Evolutionary conservation across 2,113 vertebrate genomes (phyloP), one percentile per base, ranked within the genome.

Genomic region (Megaceryle maxima): DNA sequence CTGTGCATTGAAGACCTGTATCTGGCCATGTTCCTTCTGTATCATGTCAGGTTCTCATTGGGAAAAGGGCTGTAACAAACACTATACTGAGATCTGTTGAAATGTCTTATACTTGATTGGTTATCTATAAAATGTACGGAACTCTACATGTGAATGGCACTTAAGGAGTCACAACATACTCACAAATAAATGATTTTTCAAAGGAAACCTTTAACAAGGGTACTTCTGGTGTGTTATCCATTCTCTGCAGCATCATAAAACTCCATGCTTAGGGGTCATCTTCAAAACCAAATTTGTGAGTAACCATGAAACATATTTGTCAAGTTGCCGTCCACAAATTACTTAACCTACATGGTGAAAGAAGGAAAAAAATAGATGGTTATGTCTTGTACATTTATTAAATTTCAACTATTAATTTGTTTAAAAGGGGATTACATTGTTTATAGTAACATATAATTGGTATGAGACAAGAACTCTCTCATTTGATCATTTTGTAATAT

Each of bases 281-380:
- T 90, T 96, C 68, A 73, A 73, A 83, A 92, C n/a, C 10, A 19
- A 82, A 72, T 95, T 62, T 95, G 81, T 94, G 79, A 95, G 76
- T 78, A 93, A 84, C 81, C 72, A 73, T 67, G 90, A 85, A 95
- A 80, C 26, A 35, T 57, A 46, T 93, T 96, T 89, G 83, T 94
- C 72, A 77, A 79, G 64, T 44, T 87, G 57, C 70, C 87, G 53
- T 62, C 88, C 55, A 67, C 60, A 89, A 89, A 57, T 43, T 57
- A n/a, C 35, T 80, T 67, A 74, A 60, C 50, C 28, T 72, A 18
- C 14, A 10, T 1, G 4, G 70, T 51, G 26, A 73, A 88, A 88
- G 70, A 70, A 90, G 29, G 50, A 57, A 26, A 35, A 68, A 74
- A 66, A 1, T n/a, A 74, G 22, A 16, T 16, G 44, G 37, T 92